A percentile compares a stretch with the other conserved stretches of the same genome.
These are phyloP conservation scores for Oriolus oriolus DNA, from an alignment of 2,113 vertebrate species.

Conservation along the genomic window DNA sequence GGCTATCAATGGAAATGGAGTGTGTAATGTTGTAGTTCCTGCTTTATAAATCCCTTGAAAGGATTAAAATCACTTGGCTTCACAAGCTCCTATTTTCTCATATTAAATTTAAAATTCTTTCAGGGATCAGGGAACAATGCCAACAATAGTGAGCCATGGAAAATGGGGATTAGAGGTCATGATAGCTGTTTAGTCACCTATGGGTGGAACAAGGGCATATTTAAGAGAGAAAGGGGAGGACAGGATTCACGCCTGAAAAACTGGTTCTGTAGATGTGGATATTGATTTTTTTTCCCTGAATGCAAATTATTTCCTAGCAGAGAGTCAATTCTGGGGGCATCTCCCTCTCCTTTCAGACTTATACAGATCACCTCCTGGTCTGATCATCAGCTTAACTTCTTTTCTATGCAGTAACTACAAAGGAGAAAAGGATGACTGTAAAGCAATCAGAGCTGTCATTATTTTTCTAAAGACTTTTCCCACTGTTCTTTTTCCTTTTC, in stretches of 20 bases:
- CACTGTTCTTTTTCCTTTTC: not conserved
- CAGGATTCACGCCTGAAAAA: not conserved
- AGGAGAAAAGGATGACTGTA: not conserved
- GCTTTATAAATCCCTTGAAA: constrained; percentile 10
- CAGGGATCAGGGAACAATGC: not conserved
- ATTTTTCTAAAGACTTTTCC: not conserved
- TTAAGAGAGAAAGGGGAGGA: not conserved
- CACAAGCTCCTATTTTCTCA: not conserved
- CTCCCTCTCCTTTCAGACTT: not conserved
- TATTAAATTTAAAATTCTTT: not conserved
- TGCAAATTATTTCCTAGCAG: not conserved
- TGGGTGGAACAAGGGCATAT: not conserved
- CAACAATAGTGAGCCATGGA: not conserved
- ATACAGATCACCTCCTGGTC: not conserved
- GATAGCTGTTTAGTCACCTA: not conserved
- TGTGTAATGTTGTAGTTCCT: not conserved
- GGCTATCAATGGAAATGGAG: not conserved
- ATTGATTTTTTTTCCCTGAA: not conserved
- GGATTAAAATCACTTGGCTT: not conserved
- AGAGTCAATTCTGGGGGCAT: not conserved
- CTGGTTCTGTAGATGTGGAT: not conserved
- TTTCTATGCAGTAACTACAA: not conserved
- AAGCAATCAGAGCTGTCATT: not conserved
- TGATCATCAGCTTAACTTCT: not conserved
- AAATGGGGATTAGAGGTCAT: not conserved